phyloP scores from a whole-genome alignment of 2,888 invertebrate species.

The Tenthredo scrophulariae region DNA sequence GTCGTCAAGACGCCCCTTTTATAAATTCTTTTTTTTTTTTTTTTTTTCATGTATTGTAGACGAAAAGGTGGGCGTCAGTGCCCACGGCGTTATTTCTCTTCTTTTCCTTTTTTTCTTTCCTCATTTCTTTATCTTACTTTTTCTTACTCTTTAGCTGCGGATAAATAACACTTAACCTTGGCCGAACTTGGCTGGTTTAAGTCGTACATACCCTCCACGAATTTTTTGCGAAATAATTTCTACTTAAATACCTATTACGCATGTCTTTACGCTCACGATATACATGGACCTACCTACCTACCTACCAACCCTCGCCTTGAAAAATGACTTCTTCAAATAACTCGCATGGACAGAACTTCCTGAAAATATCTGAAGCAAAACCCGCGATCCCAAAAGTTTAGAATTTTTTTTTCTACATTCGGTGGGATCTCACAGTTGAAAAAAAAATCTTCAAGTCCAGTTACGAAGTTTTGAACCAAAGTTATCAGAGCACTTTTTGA shows the following conservation, averaged over 20 bases:
- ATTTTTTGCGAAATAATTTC: slow-evolving; percentile 1
- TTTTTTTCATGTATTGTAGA: slow-evolving; percentile 10
- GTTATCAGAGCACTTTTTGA: not conserved
- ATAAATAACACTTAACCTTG: slow-evolving; percentile 30
- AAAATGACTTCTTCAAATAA: not conserved
- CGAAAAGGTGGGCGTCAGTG: not conserved
- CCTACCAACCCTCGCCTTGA: not conserved
- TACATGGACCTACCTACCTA: not conserved
- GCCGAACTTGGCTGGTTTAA: slow-evolving; percentile 9
- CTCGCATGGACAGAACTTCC: not conserved
- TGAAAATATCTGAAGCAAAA: not conserved
- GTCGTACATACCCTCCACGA: not conserved
- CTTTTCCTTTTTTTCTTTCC: not conserved
- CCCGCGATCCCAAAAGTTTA: not conserved
- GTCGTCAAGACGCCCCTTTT: not conserved
- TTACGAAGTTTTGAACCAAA: not conserved
- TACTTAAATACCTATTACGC: slow-evolving; percentile 18
- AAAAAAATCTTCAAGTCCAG: not conserved
- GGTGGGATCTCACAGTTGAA: not conserved
- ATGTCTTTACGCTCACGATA: not conserved
- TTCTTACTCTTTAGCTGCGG: not conserved
- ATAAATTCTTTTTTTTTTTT: slow-evolving; percentile 25
- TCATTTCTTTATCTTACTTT: not conserved
- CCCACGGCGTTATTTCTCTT: slow-evolving; percentile 1
- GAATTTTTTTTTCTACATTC: too few species aligned